A percentile compares a stretch with the other conserved stretches of the same genome.
Conservation (phyloP, 2,888 invertebrate genomes). For the Tridacna gigas region DNA sequence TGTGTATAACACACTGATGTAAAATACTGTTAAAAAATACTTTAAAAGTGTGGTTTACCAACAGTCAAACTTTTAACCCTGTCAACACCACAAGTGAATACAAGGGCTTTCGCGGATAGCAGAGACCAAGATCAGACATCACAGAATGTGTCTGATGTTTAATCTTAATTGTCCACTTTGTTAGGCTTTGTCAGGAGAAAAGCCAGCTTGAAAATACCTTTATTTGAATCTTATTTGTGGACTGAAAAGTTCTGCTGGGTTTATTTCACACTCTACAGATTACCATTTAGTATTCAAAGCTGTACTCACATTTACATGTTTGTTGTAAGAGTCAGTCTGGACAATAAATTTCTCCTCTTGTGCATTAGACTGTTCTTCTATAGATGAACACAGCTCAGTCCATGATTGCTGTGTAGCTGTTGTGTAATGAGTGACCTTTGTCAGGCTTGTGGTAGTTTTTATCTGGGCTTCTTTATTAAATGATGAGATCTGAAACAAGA, state of each 20-base stretch:
- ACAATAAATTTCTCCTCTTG: constrained; percentile 5
- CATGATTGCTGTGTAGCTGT: neutral
- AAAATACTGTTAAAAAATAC: no score
- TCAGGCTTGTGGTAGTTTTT: neutral
- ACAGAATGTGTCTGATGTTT: no score
- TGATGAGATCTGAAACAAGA: constrained; percentile 4
- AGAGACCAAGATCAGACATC: no score
- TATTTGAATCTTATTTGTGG: no score
- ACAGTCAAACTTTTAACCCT: no score
- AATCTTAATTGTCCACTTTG: no score
- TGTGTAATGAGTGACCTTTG: neutral
- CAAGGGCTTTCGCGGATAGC: no score
- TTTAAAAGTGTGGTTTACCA: no score
- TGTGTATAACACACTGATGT: no score
- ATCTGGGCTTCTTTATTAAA: neutral
- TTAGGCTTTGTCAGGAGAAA: no score
- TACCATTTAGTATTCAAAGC: neutral
- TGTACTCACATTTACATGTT: neutral
- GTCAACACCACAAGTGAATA: no score
- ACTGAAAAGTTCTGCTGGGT: no score
- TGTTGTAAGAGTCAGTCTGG: neutral
- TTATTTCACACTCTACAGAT: neutral
- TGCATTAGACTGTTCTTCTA: constrained; percentile 6
- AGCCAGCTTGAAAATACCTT: neutral
- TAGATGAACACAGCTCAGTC: neutral